phyloP scores from a whole-genome alignment of 2,888 invertebrate species.

The Himalopsyche anomala region DNA sequence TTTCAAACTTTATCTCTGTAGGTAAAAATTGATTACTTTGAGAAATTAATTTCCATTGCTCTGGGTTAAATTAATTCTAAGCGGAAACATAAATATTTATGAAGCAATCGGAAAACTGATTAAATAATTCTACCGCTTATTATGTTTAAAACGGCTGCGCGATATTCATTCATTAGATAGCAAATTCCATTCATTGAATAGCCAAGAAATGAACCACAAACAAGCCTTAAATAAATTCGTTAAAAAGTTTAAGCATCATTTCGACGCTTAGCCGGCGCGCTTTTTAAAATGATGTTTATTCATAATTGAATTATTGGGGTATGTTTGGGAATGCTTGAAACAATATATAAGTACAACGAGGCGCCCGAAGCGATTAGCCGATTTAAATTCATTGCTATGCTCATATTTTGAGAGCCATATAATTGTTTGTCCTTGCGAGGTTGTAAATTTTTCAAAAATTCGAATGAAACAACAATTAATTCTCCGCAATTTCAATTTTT shows the following conservation, averaged over 20 bases:
- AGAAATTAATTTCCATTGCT: background rate
- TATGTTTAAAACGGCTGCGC: background rate
- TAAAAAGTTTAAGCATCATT: background rate
- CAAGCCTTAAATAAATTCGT: constrained; percentile 7
- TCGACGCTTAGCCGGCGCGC: background rate
- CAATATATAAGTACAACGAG: too few relatives aligned
- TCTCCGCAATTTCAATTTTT: too few relatives aligned
- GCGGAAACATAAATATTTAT: constrained; percentile 17
- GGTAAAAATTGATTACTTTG: background rate
- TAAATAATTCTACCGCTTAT: constrained; percentile 3
- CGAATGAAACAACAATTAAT: too few relatives aligned
- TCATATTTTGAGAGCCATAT: too few relatives aligned
- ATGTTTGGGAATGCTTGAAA: background rate
- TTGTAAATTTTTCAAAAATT: too few relatives aligned
- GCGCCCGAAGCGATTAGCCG: too few relatives aligned
- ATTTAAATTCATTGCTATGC: too few relatives aligned
- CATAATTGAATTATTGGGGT: background rate
- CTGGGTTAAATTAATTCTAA: background rate
- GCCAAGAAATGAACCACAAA: constrained; percentile 26
- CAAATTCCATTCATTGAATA: constrained; percentile 15
- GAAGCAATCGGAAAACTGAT: constrained; percentile 24
- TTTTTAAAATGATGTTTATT: background rate
- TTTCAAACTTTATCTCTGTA: background rate
- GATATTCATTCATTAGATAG: constrained; percentile 20
- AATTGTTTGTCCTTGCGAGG: too few relatives aligned